Percentiles rank a stretch among this genome's conserved stretches.
phyloP scores from a whole-genome alignment of 2,888 invertebrate genomes.

The Ptilodon capucinus region DNA sequence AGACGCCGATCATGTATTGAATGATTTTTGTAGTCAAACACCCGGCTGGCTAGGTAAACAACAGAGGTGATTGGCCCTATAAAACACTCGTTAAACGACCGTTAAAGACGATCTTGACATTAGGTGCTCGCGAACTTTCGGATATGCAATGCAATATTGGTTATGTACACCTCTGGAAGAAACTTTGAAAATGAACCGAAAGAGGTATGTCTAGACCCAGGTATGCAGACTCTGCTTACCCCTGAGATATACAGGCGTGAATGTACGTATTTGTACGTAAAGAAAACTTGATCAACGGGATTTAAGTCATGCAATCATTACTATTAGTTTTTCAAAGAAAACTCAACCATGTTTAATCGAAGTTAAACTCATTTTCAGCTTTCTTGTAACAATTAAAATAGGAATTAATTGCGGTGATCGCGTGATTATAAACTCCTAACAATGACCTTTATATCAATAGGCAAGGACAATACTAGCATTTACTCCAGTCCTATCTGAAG shows the following conservation, averaged over 20 bases:
- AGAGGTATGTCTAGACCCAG: too few relatives aligned
- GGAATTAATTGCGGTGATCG: constrained; percentile 29
- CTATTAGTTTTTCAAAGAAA: too few relatives aligned
- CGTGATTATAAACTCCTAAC: constrained; percentile 33
- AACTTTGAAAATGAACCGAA: too few relatives aligned
- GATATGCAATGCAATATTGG: background rate
- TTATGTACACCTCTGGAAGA: background rate
- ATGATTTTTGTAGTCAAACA: background rate
- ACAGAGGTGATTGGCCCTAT: constrained; percentile 26
- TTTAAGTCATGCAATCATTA: too few relatives aligned
- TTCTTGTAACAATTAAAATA: too few relatives aligned
- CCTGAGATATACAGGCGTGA: too few relatives aligned
- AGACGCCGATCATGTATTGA: background rate
- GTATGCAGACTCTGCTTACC: too few relatives aligned
- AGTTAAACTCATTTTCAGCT: too few relatives aligned
- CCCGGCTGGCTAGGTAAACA: background rate
- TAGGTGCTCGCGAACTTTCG: constrained; percentile 10
- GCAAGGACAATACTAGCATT: constrained; percentile 20
- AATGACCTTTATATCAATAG: constrained; percentile 33
- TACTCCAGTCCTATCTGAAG: background rate
- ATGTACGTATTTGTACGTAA: too few relatives aligned
- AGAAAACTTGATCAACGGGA: too few relatives aligned
- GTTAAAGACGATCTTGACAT: constrained; percentile 32
- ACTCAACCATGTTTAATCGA: too few relatives aligned
- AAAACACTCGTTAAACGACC: constrained; percentile 23